Conservation (phyloP, 2,888 invertebrate species). For the Nomada flava region DNA sequence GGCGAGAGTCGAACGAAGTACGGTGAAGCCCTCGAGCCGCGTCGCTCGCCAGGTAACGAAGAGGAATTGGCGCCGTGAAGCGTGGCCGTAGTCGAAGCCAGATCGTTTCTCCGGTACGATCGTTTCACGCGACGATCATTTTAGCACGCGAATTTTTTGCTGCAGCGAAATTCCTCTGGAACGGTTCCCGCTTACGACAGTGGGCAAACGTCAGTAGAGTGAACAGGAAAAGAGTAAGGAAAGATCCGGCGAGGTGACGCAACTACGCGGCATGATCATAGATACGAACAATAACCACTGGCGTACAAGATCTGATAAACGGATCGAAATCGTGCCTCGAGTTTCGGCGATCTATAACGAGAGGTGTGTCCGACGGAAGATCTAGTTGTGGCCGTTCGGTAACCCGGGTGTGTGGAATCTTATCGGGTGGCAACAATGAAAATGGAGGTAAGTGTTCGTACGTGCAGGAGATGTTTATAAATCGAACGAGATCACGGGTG, state of each 20-base stretch:
- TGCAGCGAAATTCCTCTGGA: neutral
- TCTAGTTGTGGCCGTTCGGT: conserved; percentile 39
- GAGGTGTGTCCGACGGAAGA: conserved; percentile 60
- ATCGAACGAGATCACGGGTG: neutral
- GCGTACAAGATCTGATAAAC: conserved; percentile 66
- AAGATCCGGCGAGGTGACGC: conserved; percentile 55
- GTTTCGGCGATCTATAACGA: conserved; percentile 61
- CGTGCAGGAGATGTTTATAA: too few species aligned
- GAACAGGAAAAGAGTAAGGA: neutral
- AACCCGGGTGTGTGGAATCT: conserved; percentile 21
- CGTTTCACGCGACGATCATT: neutral
- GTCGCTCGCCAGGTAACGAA: neutral
- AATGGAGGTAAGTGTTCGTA: conserved; percentile 75
- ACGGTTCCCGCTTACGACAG: neutral
- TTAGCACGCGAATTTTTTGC: neutral
- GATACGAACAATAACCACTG: conserved; percentile 49
- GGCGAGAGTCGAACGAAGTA: neutral
- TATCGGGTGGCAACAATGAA: conserved; percentile 70
- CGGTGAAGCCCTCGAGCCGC: neutral
- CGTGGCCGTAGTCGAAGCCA: neutral
- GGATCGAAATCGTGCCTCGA: conserved; percentile 51
- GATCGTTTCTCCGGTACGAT: neutral
- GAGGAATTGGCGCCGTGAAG: neutral
- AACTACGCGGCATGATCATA: conserved; percentile 69
- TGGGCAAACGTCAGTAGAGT: neutral